Evolutionary conservation across 2,113 vertebrate genomes (phyloP).

Genomic region (Chauna torquata): DNA sequence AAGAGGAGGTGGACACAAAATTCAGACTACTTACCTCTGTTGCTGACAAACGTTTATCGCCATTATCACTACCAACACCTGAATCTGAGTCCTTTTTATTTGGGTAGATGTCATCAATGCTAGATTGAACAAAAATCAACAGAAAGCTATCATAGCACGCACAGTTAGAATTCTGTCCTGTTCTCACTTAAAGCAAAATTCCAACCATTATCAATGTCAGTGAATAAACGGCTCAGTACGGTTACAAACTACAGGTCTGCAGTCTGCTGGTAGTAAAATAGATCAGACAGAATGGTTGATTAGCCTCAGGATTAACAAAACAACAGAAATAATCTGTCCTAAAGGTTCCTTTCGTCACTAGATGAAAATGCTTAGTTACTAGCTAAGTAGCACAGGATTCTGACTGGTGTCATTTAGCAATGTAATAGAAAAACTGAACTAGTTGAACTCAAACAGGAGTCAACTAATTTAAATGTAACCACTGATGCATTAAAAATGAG

Average conservation of each 20-base stretch:
- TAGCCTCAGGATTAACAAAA: neutral
- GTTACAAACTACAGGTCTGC: neutral
- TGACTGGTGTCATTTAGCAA: neutral
- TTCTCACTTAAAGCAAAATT: neutral
- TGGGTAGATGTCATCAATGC: constrained; percentile 85
- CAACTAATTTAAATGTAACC: neutral
- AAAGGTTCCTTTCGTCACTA: neutral
- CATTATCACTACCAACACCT: constrained; percentile 93
- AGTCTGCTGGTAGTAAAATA: neutral
- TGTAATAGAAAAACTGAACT: neutral
- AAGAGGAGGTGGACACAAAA: neutral
- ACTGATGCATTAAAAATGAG: neutral
- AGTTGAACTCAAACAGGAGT: neutral
- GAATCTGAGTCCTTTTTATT: constrained; percentile 96
- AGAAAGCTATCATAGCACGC: neutral
- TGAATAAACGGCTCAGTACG: neutral
- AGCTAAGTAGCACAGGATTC: neutral
- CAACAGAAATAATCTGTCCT: neutral
- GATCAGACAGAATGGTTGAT: neutral
- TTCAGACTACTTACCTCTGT: constrained; percentile 83
- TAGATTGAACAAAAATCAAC: constrained; percentile 38
- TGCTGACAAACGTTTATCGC: constrained; percentile 92
- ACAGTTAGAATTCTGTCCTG: neutral
- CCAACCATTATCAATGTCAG: neutral
- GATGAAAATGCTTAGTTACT: neutral